These are phyloP conservation scores for Papilio polyxenes DNA, from an alignment of 1,140 invertebrate species.

Conservation along the genomic window DNA sequence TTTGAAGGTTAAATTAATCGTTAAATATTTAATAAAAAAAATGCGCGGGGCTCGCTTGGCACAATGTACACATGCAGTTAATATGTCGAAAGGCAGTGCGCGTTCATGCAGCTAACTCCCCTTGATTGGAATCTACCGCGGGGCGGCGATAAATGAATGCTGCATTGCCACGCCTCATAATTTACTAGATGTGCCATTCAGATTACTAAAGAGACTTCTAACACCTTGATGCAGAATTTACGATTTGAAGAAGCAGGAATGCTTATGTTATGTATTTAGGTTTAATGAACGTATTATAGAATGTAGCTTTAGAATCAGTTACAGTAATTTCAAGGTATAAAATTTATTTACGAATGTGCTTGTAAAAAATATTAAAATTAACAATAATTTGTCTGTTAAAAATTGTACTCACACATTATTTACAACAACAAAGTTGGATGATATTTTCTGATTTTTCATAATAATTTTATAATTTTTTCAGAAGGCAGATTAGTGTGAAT, in stretches of 20 bases:
- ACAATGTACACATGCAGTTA: conserved; percentile 28
- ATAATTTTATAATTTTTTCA: too few species aligned
- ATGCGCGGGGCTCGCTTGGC: background rate
- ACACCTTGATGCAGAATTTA: background rate
- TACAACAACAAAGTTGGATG: too few species aligned
- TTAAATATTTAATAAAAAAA: conserved; percentile 37
- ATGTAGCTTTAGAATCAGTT: background rate
- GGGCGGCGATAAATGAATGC: conserved; percentile 60
- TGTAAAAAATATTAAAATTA: too few species aligned
- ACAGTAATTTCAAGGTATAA: too few species aligned
- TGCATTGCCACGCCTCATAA: conserved; percentile 38
- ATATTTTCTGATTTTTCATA: too few species aligned
- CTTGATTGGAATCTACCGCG: conserved; percentile 71
- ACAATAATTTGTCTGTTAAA: too few species aligned
- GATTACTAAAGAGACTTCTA: conserved; percentile 16
- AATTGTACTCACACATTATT: too few species aligned
- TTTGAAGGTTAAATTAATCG: conserved; percentile 26
- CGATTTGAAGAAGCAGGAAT: background rate
- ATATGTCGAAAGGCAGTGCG: conserved; percentile 34
- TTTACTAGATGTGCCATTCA: conserved; percentile 32
- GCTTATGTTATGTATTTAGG: background rate
- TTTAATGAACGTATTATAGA: background rate
- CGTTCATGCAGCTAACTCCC: conserved; percentile 41
- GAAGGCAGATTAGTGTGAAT: too few species aligned
- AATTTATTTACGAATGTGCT: too few species aligned